Percentiles rank a stretch among this genome's conserved stretches.
These are phyloP conservation scores for Argyra leucocephala DNA, from an alignment of 2,888 invertebrate species.

Conservation along the genomic window DNA sequence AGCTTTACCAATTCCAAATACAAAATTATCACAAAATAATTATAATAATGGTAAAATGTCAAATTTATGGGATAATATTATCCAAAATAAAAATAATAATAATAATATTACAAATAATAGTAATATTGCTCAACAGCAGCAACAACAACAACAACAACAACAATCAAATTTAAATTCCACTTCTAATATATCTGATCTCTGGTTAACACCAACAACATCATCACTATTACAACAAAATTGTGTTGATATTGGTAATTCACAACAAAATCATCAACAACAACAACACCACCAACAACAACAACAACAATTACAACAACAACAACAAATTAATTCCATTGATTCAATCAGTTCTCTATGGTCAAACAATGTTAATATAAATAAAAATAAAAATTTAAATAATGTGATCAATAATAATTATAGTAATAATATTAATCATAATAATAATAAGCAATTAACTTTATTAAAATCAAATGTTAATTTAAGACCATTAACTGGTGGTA, in stretches of 20 bases:
- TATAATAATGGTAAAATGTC: neutral
- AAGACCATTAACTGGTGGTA: conserved; percentile 8
- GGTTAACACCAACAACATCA: conserved; percentile 33
- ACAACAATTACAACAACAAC: conserved; percentile 24
- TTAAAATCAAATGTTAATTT: neutral
- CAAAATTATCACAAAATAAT: conserved; percentile 11
- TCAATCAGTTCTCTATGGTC: conserved; percentile 20
- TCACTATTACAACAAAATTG: conserved; percentile 9
- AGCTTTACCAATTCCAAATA: neutral
- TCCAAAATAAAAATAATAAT: neutral
- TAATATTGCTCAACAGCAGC: conserved; percentile 17
- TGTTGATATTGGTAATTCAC: conserved; percentile 19
- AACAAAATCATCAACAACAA: conserved; percentile 23
- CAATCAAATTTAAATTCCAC: neutral
- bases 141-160: conserved; percentile 7
- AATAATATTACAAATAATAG: conserved; percentile 16
- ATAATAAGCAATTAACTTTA: conserved; percentile 6
- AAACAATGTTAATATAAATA: neutral
- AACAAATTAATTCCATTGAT: conserved; percentile 21
- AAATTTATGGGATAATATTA: conserved; percentile 2
- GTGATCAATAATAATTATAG: neutral
- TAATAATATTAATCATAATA: neutral
- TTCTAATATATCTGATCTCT: conserved; percentile 36
- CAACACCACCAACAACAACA: conserved; percentile 23
- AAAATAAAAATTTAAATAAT: neutral